Conservation (phyloP, 2,888 invertebrate species). For the Siphonodentalium dalli region DNA sequence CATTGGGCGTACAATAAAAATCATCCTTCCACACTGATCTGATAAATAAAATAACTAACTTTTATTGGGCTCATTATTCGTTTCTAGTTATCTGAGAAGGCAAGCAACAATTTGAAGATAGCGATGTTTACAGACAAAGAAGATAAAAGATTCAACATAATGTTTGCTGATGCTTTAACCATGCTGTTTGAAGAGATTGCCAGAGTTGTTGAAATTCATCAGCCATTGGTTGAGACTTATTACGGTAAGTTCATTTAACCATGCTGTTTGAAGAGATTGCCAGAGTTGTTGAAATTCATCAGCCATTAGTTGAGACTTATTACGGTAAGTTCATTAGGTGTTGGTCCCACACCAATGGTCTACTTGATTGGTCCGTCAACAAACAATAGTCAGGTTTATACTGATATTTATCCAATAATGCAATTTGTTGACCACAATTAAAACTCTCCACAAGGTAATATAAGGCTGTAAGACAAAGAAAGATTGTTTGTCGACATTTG, state of each 20-base stretch:
- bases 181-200: conserved; percentile 86
- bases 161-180: conserved; percentile 86
- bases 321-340: conserved; percentile 75
- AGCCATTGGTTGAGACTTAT: conserved; percentile 86
- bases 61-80: background rate
- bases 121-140: conserved; percentile 69
- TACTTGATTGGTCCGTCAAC: no score
- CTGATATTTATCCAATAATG: no score
- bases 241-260: conserved; percentile 71
- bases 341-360: no score
- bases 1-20: no score
- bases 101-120: conserved; percentile 75
- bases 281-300: conserved; percentile 83
- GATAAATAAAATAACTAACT: no score
- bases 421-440: no score
- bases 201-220: conserved; percentile 83
- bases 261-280: conserved; percentile 84
- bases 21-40: no score
- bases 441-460: no score
- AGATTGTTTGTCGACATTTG: no score
- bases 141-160: conserved; percentile 78
- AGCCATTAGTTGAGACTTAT: conserved; percentile 86
- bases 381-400: no score
- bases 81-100: conserved; percentile 69
- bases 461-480: no score